Evolutionary conservation across 2,888 invertebrate species (phyloP), one percentile per base, ranked within the genome.

Genomic region (Artemia sp.): DNA sequence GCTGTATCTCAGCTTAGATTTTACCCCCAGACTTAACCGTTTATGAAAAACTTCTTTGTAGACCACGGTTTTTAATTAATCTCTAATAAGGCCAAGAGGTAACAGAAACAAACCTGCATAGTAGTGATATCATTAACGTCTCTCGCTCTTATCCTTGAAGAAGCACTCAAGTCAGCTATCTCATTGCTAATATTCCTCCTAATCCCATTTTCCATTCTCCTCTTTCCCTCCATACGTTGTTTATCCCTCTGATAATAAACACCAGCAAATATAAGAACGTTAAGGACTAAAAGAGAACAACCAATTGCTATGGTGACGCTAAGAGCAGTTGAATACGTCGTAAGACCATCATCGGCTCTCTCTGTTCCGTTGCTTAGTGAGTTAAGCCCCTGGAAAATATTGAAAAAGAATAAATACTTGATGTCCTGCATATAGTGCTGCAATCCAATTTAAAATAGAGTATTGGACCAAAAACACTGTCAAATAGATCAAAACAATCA

Each of bases 281-380:
- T 95, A 6, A 95, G 81, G 75, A 94, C 91, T 38, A 95, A 83
- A 71, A 95, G 80, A 7, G 92, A 92, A 77, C 93, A 92, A 58
- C 95, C 95, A 73, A 95, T 92, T 68, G 93, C 94, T 74, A 95
- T 92, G 19, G 92, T 93, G 0, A 92, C 91, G 78, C 91, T 91
- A 12, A 93, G 80, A 2, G 92, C 92, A 6, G 92, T 92, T 0
- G 90, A 90, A 76, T 92, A 92, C 0, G 90, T 89, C 0, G 91
- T 90, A 75, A 91, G 92, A 1, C 90, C 90, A 73, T 90, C 90
- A 77, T 90, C 90, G 12, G 67, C 51, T 68, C n/a, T 58, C 64
- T 58, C 14, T 10, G 14, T 58, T n/a, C n/a, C 24, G 64, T 24
- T 19, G 10, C 64, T 58, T 58, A n/a, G 64, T 58, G n/a, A 24